Percentiles rank a stretch among this genome's conserved stretches.
Evolutionary conservation across 1,140 invertebrate species (phyloP).

Genomic region (Gyrodactylus bullatarudis): DNA sequence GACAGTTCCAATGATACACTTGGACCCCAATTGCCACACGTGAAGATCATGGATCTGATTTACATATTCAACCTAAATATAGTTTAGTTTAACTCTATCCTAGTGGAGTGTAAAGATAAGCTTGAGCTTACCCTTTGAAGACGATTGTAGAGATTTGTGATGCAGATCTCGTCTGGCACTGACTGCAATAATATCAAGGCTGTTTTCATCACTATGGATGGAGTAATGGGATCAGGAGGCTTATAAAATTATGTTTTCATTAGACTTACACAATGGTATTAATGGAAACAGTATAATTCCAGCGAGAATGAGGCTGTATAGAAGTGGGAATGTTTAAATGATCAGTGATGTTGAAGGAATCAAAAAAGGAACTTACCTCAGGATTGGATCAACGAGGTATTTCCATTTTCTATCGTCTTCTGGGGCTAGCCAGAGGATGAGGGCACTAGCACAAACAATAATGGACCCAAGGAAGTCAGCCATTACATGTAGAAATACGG

Average conservation of each 20-base stretch:
- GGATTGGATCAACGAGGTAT: slow-evolving; percentile 59
- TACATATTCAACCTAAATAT: slow-evolving; percentile 23
- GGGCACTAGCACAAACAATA: slow-evolving; percentile 55
- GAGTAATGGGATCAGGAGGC: slow-evolving; percentile 7
- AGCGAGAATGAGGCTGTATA: background rate
- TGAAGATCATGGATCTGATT: slow-evolving; percentile 27
- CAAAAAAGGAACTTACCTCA: no score
- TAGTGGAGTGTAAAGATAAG: no score
- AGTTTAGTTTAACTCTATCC: background rate
- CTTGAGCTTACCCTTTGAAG: slow-evolving; percentile 17
- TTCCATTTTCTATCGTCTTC: slow-evolving; percentile 27
- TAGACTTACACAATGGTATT: background rate
- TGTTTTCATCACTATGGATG: slow-evolving; percentile 22
- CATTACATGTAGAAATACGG: slow-evolving; percentile 69
- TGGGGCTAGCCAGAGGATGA: slow-evolving; percentile 50
- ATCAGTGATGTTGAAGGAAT: background rate
- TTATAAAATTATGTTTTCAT: background rate
- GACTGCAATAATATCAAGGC: slow-evolving; percentile 26
- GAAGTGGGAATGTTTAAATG: background rate
- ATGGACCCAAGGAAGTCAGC: slow-evolving; percentile 75
- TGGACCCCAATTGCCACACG: slow-evolving; percentile 26
- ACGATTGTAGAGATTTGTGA: slow-evolving; percentile 20
- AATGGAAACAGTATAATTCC: background rate
- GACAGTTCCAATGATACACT: slow-evolving; percentile 25
- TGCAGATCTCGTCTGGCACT: slow-evolving; percentile 24